phyloP scores from a whole-genome alignment of 2,888 invertebrate genomes.

The Orthosia gracilis region DNA sequence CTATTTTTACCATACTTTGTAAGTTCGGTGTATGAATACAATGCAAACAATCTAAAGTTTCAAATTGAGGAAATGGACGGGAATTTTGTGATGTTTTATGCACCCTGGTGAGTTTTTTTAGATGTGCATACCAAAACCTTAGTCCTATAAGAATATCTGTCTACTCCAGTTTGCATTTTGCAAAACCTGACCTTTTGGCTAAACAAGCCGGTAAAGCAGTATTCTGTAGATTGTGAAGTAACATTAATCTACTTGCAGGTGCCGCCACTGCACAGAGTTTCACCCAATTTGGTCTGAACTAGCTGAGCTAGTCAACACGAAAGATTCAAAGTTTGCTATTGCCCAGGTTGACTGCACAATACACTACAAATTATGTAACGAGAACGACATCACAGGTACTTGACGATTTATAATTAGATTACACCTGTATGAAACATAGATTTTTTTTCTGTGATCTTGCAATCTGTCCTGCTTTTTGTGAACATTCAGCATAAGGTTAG shows the following conservation, averaged over 20 bases:
- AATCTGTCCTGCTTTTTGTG: too few relatives aligned
- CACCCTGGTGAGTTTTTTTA: constrained; percentile 93
- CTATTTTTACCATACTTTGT: constrained; percentile 91
- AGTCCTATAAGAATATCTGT: background rate
- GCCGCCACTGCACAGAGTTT: constrained; percentile 95
- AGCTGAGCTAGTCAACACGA: constrained; percentile 93
- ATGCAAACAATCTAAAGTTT: constrained; percentile 92
- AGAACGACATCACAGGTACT: constrained; percentile 94
- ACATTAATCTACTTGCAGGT: constrained; percentile 90
- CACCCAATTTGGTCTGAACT: constrained; percentile 95
- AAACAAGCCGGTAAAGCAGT: constrained; percentile 9
- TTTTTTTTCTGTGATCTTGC: too few relatives aligned
- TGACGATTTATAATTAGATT: constrained; percentile 37
- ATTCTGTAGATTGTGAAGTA: background rate
- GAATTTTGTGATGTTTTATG: constrained; percentile 95
- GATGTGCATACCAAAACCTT: background rate
- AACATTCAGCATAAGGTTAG: too few relatives aligned
- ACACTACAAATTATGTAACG: constrained; percentile 93
- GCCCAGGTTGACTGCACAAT: constrained; percentile 96
- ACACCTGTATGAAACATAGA: background rate
- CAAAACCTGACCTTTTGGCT: background rate
- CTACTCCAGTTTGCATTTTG: background rate
- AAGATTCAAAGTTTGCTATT: constrained; percentile 92
- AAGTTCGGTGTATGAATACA: constrained; percentile 91
- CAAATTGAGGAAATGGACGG: constrained; percentile 92